Base-by-base conservation (phyloP, 2,797 vertebrate genomes). In the Megaceryle alcyon region DNA sequence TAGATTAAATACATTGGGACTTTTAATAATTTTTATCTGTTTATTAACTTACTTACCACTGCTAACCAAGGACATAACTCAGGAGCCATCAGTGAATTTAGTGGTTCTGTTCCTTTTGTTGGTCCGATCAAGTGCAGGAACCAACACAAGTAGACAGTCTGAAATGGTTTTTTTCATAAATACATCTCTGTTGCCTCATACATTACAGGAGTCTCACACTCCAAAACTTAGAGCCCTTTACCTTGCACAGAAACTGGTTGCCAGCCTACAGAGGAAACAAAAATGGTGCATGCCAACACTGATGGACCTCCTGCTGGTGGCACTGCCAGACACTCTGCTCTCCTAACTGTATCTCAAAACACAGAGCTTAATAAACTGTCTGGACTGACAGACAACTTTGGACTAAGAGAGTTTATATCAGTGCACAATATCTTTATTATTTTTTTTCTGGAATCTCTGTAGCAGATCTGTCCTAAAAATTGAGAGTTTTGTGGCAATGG, bases 391-490 rank as follows among this genome's bases (percentile, higher is more conserved):
- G 37, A 59, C 8, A 54, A 10, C 9, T 82, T 64, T 8, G n/a
- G 22, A 7, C 22, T 63, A 26, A 49, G 54, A 73, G 13, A 63
- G 10, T 19, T 75, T 57, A 60, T 35, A 49, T 14, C 49, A 56
- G 16, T 10, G 9, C 14, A 57, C 0, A 3, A 33, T 48, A 54
- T 20, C 2, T 46, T 20, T 31, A 13, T 35, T 35, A 7, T 48
- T 46, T 63, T 84, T 61, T 70, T 37, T 8, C 33, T 61, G 33
- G 20, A 9, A 46, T 81, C 20, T 91, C 31, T 53, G 35, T 14
- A 72, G 8, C 28, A 82, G 51, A 86, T 72, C 28, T 60, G 8
- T 41, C 61, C 43, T 90, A 60, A 70, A 80, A 82, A 48, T 8
- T 22, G 22, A n/a, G 25, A 37, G 2, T 7, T 76, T 65, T 76